These are phyloP conservation scores for Lethenteron reissneri DNA, from an alignment of 2,113 vertebrate species.

Conservation along the genomic window DNA sequence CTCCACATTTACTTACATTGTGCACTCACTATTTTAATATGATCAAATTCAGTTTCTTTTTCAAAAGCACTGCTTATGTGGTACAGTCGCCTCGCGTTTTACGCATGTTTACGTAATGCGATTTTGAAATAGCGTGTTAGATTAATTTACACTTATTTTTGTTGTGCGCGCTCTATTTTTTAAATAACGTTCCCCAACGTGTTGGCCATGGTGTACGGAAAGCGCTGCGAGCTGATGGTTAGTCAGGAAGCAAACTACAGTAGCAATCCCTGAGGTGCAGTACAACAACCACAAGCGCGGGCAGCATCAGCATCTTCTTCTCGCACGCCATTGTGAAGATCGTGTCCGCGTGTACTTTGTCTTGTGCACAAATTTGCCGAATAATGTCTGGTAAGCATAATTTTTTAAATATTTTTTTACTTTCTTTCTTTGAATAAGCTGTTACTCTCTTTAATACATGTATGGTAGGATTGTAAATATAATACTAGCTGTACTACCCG, in stretches of 20 bases:
- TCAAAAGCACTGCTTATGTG: background rate
- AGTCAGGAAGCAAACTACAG: no score
- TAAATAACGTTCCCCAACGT: background rate
- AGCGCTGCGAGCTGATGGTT: background rate
- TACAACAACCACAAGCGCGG: background rate
- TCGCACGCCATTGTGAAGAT: conserved; percentile 3
- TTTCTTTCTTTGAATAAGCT: conserved; percentile 3
- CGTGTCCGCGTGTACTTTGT: background rate
- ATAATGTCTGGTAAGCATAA: background rate
- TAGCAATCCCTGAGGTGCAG: no score
- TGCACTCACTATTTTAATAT: no score
- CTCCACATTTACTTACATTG: no score
- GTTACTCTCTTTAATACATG: background rate
- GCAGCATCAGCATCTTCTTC: background rate
- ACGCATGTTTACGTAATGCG: background rate
- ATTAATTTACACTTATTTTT: conserved; percentile 1
- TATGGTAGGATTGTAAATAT: background rate
- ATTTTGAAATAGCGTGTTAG: background rate
- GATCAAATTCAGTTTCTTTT: no score
- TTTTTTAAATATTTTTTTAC: background rate
- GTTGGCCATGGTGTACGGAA: background rate
- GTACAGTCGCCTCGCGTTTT: background rate
- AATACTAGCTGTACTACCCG: no score
- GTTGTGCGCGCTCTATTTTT: background rate
- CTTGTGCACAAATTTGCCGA: background rate